phyloP scores from a whole-genome alignment of 1,140 invertebrate genomes.

The Daktulosphaira vitifoliae region DNA sequence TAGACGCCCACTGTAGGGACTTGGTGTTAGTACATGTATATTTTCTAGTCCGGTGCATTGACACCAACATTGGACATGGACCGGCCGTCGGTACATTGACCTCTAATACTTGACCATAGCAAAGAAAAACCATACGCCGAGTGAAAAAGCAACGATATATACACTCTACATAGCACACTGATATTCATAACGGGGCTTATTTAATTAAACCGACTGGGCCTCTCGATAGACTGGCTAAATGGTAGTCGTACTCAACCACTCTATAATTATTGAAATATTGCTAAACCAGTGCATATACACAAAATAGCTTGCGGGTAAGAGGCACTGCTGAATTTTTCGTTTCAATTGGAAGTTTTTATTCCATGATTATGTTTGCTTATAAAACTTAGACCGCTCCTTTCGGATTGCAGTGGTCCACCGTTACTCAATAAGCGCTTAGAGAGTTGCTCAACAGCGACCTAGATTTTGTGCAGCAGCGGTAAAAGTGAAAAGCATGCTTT shows the following conservation, averaged over 20 bases:
- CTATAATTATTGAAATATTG: too few species aligned
- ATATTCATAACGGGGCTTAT: neutral
- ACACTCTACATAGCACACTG: neutral
- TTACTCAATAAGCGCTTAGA: neutral
- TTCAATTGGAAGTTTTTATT: too few species aligned
- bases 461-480: neutral
- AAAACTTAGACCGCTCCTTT: too few species aligned
- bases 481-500: conserved; percentile 31
- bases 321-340: too few species aligned
- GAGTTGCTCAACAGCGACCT: conserved; percentile 25
- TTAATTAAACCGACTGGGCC: neutral
- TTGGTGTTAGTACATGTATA: neutral
- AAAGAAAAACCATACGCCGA: neutral
- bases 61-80: neutral
- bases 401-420: too few species aligned
- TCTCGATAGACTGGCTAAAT: too few species aligned
- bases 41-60: conserved; percentile 5
- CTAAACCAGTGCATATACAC: too few species aligned
- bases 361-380: too few species aligned
- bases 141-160: neutral
- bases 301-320: too few species aligned
- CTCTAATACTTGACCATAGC: conserved; percentile 20
- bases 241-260: neutral
- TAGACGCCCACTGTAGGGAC: conserved; percentile 15
- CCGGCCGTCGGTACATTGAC: conserved; percentile 10